Percentiles rank a stretch among this genome's conserved stretches.
phyloP scores from a whole-genome alignment of 2,797 vertebrate genomes.

The Halcyon badia region DNA sequence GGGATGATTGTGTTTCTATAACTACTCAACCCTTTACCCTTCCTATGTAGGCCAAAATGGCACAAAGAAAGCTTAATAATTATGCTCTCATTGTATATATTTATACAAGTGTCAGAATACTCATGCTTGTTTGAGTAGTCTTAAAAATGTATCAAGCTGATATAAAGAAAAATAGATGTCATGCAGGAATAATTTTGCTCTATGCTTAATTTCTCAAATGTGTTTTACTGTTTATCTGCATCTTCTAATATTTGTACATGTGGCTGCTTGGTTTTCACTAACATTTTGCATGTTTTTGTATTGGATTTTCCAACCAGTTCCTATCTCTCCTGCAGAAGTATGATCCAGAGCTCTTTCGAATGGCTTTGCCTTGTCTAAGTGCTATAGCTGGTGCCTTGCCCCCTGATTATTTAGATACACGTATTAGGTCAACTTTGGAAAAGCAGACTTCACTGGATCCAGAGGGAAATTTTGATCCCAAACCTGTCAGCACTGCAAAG shows the following conservation, averaged over 20 bases:
- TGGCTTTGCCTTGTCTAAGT: conserved; percentile 98
- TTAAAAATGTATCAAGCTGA: not conserved
- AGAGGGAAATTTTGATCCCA: conserved; percentile 98
- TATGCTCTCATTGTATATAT: fast-evolving
- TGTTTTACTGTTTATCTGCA: conserved; percentile 12
- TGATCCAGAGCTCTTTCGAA: conserved; percentile 95
- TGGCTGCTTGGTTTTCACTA: conserved; percentile 64
- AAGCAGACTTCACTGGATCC: conserved; percentile 92
- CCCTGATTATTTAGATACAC: conserved; percentile 94
- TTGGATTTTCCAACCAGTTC: conserved; percentile 81
- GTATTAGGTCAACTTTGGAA: conserved; percentile 88
- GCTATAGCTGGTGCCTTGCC: conserved; percentile 96
- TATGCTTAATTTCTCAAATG: not conserved
- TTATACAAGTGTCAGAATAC: not conserved
- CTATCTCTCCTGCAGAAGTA: conserved; percentile 90
- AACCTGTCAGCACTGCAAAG: conserved; percentile 93
- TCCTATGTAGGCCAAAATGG: not conserved
- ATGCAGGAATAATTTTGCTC: not conserved
- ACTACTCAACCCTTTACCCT: not conserved
- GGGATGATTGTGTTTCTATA: not conserved
- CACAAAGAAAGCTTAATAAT: not conserved
- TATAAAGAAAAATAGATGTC: not conserved
- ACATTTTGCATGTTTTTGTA: conserved; percentile 75
- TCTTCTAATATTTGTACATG: conserved; percentile 27
- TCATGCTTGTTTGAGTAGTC: not conserved